Percentiles rank a stretch among this genome's conserved stretches.
These are phyloP conservation scores for Steromphala cineraria DNA, from an alignment of 2,888 invertebrate genomes.

Conservation along the genomic window DNA sequence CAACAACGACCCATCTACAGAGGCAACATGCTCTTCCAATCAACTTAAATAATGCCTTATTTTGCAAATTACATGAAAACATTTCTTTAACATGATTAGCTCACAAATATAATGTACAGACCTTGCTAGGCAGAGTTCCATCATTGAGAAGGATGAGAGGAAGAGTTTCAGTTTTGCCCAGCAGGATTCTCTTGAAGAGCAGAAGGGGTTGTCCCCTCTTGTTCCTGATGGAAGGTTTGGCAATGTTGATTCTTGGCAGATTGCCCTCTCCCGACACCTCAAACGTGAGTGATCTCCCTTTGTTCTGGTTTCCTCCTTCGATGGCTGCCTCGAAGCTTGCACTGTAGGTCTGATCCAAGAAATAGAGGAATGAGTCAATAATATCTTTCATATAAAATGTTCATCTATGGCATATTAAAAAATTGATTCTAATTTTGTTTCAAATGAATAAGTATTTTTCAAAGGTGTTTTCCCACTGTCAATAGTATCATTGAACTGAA, in stretches of 20 bases:
- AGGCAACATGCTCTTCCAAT: no score
- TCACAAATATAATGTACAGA: conserved; percentile 34
- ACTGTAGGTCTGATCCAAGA: conserved; percentile 62
- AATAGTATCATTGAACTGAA: no score
- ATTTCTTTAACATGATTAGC: no score
- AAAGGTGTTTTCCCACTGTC: no score
- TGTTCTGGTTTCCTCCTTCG: conserved; percentile 68
- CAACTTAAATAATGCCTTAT: no score
- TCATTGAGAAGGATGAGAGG: conserved; percentile 73
- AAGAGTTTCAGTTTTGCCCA: conserved; percentile 67
- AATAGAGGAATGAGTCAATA: no score
- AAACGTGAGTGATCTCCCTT: conserved; percentile 71
- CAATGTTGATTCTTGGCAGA: conserved; percentile 72
- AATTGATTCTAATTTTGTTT: no score
- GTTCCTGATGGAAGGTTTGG: conserved; percentile 72
- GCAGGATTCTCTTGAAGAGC: conserved; percentile 71
- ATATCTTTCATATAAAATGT: no score
- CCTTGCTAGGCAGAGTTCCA: conserved; percentile 74
- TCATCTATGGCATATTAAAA: no score
- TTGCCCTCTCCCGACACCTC: conserved; percentile 75
- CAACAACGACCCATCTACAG: no score
- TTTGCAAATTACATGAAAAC: no score
- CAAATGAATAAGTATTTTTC: no score
- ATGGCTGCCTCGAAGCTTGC: conserved; percentile 73
- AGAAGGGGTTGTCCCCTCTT: conserved; percentile 74